phyloP scores from a whole-genome alignment of 2,888 invertebrate genomes.

The Cephus pygmeus region DNA sequence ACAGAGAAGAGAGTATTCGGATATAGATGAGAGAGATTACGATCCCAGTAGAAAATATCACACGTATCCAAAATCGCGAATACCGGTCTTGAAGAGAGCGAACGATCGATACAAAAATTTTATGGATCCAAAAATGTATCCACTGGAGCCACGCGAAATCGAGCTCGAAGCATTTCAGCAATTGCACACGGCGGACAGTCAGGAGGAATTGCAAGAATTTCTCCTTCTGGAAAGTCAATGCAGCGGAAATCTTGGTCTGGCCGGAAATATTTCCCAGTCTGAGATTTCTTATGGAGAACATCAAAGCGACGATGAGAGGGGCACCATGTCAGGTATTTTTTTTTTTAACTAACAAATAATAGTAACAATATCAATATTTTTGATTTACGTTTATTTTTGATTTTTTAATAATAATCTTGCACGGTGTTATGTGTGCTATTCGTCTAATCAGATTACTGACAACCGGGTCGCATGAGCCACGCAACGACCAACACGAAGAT shows the following conservation, averaged over 20 bases:
- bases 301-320: conserved; percentile 53
- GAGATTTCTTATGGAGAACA: conserved; percentile 46
- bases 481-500: conserved; percentile 24
- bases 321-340: conserved; percentile 59
- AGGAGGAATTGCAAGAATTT: conserved; percentile 74
- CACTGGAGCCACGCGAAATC: conserved; percentile 71
- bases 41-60: conserved; percentile 63
- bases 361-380: not conserved
- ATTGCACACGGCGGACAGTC: conserved; percentile 72
- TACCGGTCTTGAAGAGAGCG: conserved; percentile 54
- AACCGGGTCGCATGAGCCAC: conserved; percentile 38
- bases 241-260: conserved; percentile 66
- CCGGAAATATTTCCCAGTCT: conserved; percentile 64
- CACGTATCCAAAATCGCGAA: conserved; percentile 69
- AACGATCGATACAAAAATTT: conserved; percentile 46
- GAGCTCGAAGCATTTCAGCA: conserved; percentile 71
- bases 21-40: conserved; percentile 22
- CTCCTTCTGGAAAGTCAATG: conserved; percentile 72
- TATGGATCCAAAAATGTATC: conserved; percentile 65
- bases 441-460: conserved; percentile 59
- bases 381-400: conserved; percentile 4
- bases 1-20: conserved; percentile 15
- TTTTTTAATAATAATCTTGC: conserved; percentile 28
- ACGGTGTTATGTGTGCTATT: conserved; percentile 42
- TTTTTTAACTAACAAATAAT: conserved; percentile 15